Base-by-base conservation (phyloP, 2,888 invertebrate species). In the Eristalis tenax region DNA sequence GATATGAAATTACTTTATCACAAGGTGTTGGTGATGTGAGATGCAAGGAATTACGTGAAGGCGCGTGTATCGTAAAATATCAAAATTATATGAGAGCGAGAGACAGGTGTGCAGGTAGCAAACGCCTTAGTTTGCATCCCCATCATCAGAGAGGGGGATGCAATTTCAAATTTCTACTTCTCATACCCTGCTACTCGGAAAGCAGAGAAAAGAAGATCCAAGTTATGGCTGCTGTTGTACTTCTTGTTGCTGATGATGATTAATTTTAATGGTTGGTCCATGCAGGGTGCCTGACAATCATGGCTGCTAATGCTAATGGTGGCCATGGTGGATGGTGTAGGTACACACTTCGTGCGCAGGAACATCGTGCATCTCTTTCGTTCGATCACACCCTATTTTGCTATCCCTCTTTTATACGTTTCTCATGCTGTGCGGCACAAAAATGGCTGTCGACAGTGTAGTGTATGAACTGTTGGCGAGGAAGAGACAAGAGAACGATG, bases 211-310 rank as follows among this genome's bases (percentile, higher is more conserved):
- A 63, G 63, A 22, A 57, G 32, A 59, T 6, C 8, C 50, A 18
- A 50, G n/a, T 32, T 22, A 76, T 59, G 43, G 57, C 64, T n/a
- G 64, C 40, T 64, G n/a, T 64, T 10, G 64, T 26, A 50, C 3
- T 5, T 28, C 4, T 26, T 66, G 5, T 22, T 10, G 59, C 61
- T 28, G 50, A 4, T 65, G 65, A 10, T 64, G 35, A 38, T 50
- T n/a, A 28, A 23, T 81, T 75, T 81, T 69, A 81, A 81, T 81
- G 68, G 64, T 40, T 5, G 74, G 70, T 80, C 85, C 73, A 85
- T 74, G 15, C 38, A 74, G 59, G 66, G 22, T 61, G 22, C 35
- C 68, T 32, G 68, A 64, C 70, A 74, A 78, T 86, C 70, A 78
- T 82, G 82, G 77, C 82, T 78, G 74, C 82, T 86, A 64, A 61